Evolutionary conservation across 2,113 vertebrate genomes (phyloP).

Genomic region (Hippoglossus stenolepis): DNA sequence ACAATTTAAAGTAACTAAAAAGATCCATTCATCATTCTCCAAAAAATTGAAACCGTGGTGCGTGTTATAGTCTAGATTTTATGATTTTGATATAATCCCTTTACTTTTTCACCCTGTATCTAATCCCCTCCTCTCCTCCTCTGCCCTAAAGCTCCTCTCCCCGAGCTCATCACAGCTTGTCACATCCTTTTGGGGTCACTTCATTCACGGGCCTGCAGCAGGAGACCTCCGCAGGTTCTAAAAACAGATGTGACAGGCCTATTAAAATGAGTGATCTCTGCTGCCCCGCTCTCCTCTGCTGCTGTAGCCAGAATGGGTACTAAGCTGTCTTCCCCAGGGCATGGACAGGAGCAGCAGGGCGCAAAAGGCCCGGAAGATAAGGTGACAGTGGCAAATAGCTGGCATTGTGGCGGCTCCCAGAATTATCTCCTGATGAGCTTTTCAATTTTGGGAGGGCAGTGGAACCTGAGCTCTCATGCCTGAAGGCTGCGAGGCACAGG

Average conservation of each 20-base stretch:
- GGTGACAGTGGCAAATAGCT: slow-evolving; percentile 81
- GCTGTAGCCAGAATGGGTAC: slow-evolving; percentile 80
- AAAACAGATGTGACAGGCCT: slow-evolving; percentile 85
- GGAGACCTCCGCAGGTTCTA: slow-evolving; percentile 73
- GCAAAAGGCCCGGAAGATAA: slow-evolving; percentile 71
- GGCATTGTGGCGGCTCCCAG: slow-evolving; percentile 83
- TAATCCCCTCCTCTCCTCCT: slow-evolving; percentile 41
- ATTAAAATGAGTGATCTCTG: slow-evolving; percentile 82
- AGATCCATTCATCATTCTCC: not conserved
- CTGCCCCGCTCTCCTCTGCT: slow-evolving; percentile 58
- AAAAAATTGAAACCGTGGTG: not conserved
- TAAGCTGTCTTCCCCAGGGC: slow-evolving; percentile 77
- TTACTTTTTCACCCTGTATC: slow-evolving; percentile 28
- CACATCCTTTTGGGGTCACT: slow-evolving; percentile 79
- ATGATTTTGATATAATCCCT: slow-evolving; percentile 31
- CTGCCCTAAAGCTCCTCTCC: slow-evolving; percentile 42
- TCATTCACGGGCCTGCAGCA: slow-evolving; percentile 71
- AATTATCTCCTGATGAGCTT: slow-evolving; percentile 76
- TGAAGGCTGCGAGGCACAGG: slow-evolving; percentile 34
- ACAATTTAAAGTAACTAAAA: slow-evolving; percentile 24
- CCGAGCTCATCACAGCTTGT: slow-evolving; percentile 75
- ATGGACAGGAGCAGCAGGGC: slow-evolving; percentile 52
- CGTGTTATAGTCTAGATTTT: not conserved
- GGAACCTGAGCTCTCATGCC: slow-evolving; percentile 70
- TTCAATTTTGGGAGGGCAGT: slow-evolving; percentile 62